Conservation (phyloP, 2,888 invertebrate genomes). For the Drosophila kuntzei region DNA sequence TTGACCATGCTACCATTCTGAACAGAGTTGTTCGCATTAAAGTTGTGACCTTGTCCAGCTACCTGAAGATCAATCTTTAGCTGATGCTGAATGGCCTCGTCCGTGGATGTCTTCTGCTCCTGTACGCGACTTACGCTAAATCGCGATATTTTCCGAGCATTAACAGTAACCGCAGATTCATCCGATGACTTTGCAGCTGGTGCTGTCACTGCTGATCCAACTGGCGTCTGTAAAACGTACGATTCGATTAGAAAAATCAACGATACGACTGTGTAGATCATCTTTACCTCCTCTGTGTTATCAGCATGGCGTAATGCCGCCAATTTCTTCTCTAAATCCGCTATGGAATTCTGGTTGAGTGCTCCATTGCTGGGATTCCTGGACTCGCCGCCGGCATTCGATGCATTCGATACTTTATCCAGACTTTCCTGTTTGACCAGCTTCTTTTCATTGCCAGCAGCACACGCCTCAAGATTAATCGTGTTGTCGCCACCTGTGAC, state of each 20-base stretch:
- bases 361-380: constrained; percentile 70
- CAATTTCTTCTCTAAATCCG: constrained; percentile 87
- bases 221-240: constrained; percentile 27
- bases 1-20: constrained; percentile 71
- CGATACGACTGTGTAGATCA: neutral
- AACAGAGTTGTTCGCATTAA: constrained; percentile 25
- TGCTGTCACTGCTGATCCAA: constrained; percentile 19
- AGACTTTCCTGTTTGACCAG: constrained; percentile 82
- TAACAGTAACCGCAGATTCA: constrained; percentile 41
- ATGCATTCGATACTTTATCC: constrained; percentile 69
- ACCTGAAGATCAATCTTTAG: constrained; percentile 71
- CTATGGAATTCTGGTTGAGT: constrained; percentile 83
- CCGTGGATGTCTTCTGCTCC: constrained; percentile 69
- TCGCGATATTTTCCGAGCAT: constrained; percentile 77
- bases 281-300: constrained; percentile 73
- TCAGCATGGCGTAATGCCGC: constrained; percentile 86
- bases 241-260: neutral
- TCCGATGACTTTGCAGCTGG: constrained; percentile 59
- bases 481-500: constrained; percentile 38
- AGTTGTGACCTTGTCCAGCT: constrained; percentile 47
- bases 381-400: constrained; percentile 28
- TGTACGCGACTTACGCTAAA: constrained; percentile 82
- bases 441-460: constrained; percentile 65
- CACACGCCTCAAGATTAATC: constrained; percentile 30
- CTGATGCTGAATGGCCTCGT: constrained; percentile 53